These are phyloP conservation scores for Macroramphosus scolopax DNA, from an alignment of 2,797 vertebrate genomes.

Conservation along the genomic window DNA sequence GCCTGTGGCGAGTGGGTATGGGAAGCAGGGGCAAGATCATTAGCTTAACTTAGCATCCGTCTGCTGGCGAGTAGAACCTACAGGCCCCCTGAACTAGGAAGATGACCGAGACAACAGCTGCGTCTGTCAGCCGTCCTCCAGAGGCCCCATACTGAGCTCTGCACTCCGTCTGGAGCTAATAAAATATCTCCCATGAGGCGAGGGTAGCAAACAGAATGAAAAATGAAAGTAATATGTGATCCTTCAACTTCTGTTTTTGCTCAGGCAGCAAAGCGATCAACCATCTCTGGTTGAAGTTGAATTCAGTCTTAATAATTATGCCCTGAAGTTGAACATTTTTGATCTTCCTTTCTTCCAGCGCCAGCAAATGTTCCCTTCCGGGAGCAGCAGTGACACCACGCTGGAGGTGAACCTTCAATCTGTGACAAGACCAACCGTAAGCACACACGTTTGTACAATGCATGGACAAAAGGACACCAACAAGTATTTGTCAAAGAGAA, in stretches of 20 bases:
- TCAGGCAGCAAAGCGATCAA: background rate
- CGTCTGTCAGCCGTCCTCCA: slow-evolving; percentile 63
- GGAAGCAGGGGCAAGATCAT: slow-evolving; percentile 18
- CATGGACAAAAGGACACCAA: background rate
- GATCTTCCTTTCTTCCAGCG: slow-evolving; percentile 49
- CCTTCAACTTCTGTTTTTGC: background rate
- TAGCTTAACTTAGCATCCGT: slow-evolving; percentile 49
- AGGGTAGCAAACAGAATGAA: slow-evolving; percentile 3
- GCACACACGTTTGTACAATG: slow-evolving; percentile 13
- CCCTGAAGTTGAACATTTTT: background rate
- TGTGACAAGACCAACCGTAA: slow-evolving; percentile 42
- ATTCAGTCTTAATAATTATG: background rate
- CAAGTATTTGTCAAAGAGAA: no score
- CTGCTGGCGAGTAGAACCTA: slow-evolving; percentile 28
- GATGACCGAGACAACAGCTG: slow-evolving; percentile 63
- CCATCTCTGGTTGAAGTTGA: background rate
- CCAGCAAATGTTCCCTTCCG: slow-evolving; percentile 77
- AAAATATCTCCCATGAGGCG: slow-evolving; percentile 12
- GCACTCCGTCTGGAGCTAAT: slow-evolving; percentile 23
- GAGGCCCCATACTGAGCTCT: slow-evolving; percentile 55
- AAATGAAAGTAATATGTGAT: no score
- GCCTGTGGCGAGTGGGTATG: slow-evolving; percentile 17
- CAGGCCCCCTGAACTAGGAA: slow-evolving; percentile 29
- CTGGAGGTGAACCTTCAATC: slow-evolving; percentile 57
- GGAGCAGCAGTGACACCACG: slow-evolving; percentile 64